Evolutionary conservation across 2,888 invertebrate genomes (phyloP).

Genomic region (Caenorhabditis sp.): DNA sequence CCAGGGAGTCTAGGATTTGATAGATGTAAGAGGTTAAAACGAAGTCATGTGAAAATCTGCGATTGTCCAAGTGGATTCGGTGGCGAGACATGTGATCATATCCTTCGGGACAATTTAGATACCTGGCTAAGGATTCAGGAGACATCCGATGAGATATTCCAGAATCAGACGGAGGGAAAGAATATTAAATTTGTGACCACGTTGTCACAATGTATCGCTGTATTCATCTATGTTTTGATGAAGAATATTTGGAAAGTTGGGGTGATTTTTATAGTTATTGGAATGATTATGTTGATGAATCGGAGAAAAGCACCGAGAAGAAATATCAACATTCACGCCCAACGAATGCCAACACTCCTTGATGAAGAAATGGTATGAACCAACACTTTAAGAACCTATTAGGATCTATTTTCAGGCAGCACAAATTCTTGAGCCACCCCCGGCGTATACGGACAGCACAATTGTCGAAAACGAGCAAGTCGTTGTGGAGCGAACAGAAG

Average conservation of each 20-base stretch:
- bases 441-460: no score
- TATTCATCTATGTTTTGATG: neutral
- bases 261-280: neutral
- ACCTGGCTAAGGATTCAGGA: neutral
- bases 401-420: no score
- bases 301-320: no score
- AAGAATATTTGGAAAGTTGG: neutral
- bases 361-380: no score
- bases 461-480: no score
- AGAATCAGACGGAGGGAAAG: neutral
- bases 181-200: neutral
- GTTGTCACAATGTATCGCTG: neutral
- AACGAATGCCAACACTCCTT: no score
- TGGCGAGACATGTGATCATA: slow-evolving; percentile 33
- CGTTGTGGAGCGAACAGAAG: no score
- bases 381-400: no score
- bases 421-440: no score
- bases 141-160: neutral
- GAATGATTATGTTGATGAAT: no score
- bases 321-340: no score
- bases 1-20: neutral
- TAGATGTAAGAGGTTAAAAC: slow-evolving; percentile 4
- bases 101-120: neutral
- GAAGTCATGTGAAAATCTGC: slow-evolving; percentile 16
- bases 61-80: slow-evolving; percentile 29